Base-by-base conservation (phyloP, 2,113 vertebrate genomes). In the Piaya cayana region DNA sequence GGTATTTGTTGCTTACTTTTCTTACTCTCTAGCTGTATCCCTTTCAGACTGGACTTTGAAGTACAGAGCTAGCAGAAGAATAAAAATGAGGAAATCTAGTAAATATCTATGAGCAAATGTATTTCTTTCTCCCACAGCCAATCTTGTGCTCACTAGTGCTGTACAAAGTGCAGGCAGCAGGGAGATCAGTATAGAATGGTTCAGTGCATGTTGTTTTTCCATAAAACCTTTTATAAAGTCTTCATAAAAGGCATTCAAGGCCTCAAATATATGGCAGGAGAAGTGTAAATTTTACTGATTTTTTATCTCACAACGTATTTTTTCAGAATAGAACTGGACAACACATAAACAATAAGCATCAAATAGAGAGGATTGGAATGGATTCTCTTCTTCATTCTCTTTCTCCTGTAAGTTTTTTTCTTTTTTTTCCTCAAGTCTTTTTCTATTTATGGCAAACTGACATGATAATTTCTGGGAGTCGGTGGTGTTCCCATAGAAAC, bases 401-500 rank as follows among this genome's bases (percentile, higher is more conserved):
- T 76, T 64, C 42, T 72, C 20, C 34, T 77, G 13, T 65, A 64
- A 45, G 53, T 0, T 92, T 80, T 72, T 16, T 7, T 42, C 7
- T 8, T 7, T 14, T 16, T 52, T n/a, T 10, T 2, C 12, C 9
- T 12, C 12, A 13, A 26, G 14, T 20, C 1, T 26, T n/a, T 67
- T 93, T 58, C 95, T 94, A 79, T 96, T 97, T 96, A 94, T 96
- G 93, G 95, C 87, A 96, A 97, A 97, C 95, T 96, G 96, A 96
- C 97, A 96, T 12, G 70, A 94, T 94, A 91, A 93, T 95, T 97
- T 97, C 69, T 83, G 96, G 93, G 96, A 97, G 97, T 89, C 92
- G 95, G 96, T 93, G 88, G 82, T 52, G 97, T 98, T 97, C 93
- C 97, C 96, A 98, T 98, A 96, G 98, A 98, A 98, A 98, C 98